These are phyloP conservation scores for Peromyscus polionotus DNA, from an alignment of 2,113 vertebrate species.

Conservation along the genomic window DNA sequence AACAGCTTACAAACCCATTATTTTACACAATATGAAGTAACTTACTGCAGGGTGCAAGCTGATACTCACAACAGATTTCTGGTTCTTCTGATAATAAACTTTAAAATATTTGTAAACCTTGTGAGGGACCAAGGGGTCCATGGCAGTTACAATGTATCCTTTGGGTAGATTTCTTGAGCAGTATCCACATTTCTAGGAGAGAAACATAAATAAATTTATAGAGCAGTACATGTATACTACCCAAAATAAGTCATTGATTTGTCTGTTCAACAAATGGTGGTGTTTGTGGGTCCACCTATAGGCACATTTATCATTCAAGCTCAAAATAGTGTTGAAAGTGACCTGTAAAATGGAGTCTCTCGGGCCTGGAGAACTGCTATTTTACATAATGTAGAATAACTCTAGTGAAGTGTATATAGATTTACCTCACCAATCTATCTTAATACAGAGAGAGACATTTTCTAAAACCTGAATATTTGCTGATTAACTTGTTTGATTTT, in stretches of 20 bases:
- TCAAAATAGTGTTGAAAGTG: not conserved
- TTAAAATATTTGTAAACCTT: not conserved
- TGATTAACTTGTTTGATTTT: not conserved
- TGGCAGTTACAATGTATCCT: too few relatives aligned
- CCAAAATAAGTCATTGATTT: not conserved
- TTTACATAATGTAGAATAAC: not conserved
- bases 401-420: not conserved
- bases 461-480: not conserved
- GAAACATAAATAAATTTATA: not conserved
- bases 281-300: not conserved
- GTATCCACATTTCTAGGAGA: too few relatives aligned
- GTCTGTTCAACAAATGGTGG: not conserved
- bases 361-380: too few relatives aligned
- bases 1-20: not conserved
- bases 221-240: rapidly evolving
- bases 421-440: not conserved
- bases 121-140: too few relatives aligned
- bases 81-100: too few relatives aligned
- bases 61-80: too few relatives aligned
- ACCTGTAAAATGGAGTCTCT: not conserved
- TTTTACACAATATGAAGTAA: too few relatives aligned
- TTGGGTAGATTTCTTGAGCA: too few relatives aligned
- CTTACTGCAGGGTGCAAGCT: too few relatives aligned
- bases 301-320: not conserved
- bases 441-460: not conserved